phyloP scores from a whole-genome alignment of 2,888 invertebrate genomes.

The Eupithecia pulchellata region DNA sequence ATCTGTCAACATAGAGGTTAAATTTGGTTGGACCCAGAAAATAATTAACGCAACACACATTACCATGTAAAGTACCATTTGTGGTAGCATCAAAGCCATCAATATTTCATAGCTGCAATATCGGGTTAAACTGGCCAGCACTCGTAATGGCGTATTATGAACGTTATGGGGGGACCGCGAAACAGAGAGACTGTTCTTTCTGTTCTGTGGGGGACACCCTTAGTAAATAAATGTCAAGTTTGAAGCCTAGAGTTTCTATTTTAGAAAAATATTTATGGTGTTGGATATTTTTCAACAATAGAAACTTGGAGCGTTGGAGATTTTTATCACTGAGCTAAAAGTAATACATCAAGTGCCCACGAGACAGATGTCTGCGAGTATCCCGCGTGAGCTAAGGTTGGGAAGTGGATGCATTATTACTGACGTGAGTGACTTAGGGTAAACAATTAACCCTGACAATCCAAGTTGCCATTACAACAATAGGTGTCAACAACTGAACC shows the following conservation, averaged over 20 bases:
- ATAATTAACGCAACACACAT: conserved; percentile 34
- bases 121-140: conserved; percentile 75
- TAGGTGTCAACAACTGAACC: neutral
- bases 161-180: conserved; percentile 79
- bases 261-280: neutral
- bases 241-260: neutral
- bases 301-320: neutral
- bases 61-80: conserved; percentile 50
- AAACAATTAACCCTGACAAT: neutral
- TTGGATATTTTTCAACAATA: neutral
- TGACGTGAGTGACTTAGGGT: no score
- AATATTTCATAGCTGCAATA: conserved; percentile 73
- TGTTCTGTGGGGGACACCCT: conserved; percentile 79
- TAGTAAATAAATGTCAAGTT: conserved; percentile 70
- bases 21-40: conserved; percentile 9
- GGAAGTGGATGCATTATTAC: neutral
- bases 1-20: neutral
- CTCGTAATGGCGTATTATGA: conserved; percentile 79
- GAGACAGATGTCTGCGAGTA: neutral
- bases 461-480: neutral
- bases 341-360: neutral
- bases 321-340: neutral
- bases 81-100: conserved; percentile 62
- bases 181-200: no score
- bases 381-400: neutral